Evolutionary conservation across 2,113 vertebrate genomes (phyloP).

Genomic region (Castor canadensis): DNA sequence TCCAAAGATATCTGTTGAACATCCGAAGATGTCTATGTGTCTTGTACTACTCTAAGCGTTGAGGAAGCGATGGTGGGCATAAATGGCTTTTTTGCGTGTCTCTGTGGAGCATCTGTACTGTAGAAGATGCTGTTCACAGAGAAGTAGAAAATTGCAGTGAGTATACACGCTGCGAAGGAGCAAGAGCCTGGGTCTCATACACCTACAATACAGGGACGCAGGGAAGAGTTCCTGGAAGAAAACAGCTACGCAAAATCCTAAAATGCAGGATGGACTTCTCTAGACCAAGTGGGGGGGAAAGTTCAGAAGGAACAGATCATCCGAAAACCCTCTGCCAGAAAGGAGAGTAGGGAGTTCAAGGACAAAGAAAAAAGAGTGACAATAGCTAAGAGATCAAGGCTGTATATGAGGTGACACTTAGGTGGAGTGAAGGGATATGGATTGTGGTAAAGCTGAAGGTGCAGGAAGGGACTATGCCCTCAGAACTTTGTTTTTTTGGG

Average conservation of each 20-base stretch:
- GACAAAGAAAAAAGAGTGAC: neutral
- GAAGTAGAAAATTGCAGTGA: neutral
- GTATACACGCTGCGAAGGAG: neutral
- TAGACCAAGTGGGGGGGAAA: neutral
- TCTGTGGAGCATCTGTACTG: neutral
- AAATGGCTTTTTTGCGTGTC: neutral
- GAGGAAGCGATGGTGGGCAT: neutral
- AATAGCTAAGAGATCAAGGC: neutral
- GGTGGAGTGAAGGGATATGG: too few relatives aligned
- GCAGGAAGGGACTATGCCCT: too few relatives aligned
- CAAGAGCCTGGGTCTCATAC: neutral
- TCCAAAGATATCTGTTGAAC: neutral
- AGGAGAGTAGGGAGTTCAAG: neutral
- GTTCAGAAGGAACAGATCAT: neutral
- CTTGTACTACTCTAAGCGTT: neutral
- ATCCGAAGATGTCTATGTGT: neutral
- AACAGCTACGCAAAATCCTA: neutral
- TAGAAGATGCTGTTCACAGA: neutral
- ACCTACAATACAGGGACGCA: neutral
- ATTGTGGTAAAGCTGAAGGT: rapidly evolving
- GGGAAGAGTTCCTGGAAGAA: neutral
- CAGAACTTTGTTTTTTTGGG: too few relatives aligned
- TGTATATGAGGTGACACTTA: too few relatives aligned
- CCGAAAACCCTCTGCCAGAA: neutral
- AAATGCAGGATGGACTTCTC: neutral